phyloP scores from a whole-genome alignment of 2,888 invertebrate genomes.

The Gisinianus flammeolus region DNA sequence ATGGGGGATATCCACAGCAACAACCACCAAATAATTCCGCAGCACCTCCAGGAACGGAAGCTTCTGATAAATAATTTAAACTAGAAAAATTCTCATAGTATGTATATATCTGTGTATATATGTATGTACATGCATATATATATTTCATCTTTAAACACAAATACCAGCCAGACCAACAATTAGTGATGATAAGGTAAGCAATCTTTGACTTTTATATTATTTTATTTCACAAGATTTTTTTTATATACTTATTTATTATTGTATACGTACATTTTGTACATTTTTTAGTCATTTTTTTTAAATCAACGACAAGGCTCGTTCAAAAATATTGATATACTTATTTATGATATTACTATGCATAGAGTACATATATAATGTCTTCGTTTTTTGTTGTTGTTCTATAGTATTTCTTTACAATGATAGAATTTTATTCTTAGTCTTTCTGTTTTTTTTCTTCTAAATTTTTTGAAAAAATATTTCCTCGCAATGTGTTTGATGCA shows the following conservation, averaged over 20 bases:
- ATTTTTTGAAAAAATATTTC: too few species aligned
- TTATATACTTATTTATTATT: slow-evolving; percentile 1
- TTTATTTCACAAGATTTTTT: neutral
- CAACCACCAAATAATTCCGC: slow-evolving; percentile 26
- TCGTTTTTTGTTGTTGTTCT: neutral
- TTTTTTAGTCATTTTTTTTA: too few species aligned
- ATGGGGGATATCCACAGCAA: slow-evolving; percentile 44
- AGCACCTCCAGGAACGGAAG: slow-evolving; percentile 51
- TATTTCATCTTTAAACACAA: too few species aligned
- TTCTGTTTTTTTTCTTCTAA: neutral
- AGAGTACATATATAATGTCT: neutral
- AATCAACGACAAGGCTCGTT: too few species aligned
- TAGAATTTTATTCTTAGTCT: neutral
- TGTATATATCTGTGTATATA: too few species aligned
- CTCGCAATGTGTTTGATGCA: neutral
- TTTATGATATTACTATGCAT: neutral
- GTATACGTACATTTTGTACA: neutral
- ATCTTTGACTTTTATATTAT: too few species aligned
- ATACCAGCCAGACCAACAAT: too few species aligned
- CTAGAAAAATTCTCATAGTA: too few species aligned
- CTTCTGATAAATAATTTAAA: slow-evolving; percentile 6
- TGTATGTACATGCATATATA: too few species aligned
- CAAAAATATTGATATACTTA: too few species aligned
- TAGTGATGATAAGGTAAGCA: too few species aligned
- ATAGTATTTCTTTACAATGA: too few species aligned